Percentiles rank a stretch among this genome's conserved stretches.
Evolutionary conservation across 64 coral and sea anemone genomes (phyloP).

Genomic region (Hydrozoanthus tunicans): DNA sequence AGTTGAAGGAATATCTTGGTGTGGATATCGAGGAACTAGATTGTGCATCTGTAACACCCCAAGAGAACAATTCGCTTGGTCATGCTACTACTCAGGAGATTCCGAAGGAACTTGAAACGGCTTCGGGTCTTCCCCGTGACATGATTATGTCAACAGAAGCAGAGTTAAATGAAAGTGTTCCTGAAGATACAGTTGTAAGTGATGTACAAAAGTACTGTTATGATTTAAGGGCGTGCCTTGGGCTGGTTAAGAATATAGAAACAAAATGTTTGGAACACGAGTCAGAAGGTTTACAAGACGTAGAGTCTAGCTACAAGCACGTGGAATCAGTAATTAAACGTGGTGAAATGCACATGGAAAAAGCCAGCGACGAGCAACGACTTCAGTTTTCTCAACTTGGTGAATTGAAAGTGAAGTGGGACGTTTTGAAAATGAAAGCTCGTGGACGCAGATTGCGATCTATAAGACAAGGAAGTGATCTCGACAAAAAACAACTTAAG

Average conservation of each 20-base stretch:
- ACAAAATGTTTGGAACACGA: constrained; percentile 28
- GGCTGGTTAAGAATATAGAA: constrained; percentile 45
- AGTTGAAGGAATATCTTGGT: constrained; percentile 72
- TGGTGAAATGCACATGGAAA: constrained; percentile 37
- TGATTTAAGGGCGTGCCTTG: constrained; percentile 24
- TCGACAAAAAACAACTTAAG: constrained; percentile 66
- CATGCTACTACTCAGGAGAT: not conserved
- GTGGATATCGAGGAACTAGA: constrained; percentile 35
- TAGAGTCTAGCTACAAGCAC: constrained; percentile 20
- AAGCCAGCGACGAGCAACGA: constrained; percentile 25
- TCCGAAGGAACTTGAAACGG: not conserved
- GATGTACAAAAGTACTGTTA: constrained; percentile 11
- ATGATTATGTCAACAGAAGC: not conserved
- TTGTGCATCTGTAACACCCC: not conserved
- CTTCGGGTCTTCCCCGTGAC: not conserved
- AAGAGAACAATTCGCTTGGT: not conserved
- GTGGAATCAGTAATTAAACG: constrained; percentile 40
- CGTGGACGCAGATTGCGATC: constrained; percentile 26
- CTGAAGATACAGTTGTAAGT: not conserved
- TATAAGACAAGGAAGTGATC: constrained; percentile 60
- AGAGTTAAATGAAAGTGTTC: not conserved
- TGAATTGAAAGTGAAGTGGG: constrained; percentile 64
- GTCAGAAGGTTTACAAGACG: constrained; percentile 31
- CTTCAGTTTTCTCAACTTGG: constrained; percentile 20
- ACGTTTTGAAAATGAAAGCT: constrained; percentile 37